Evolutionary conservation across 2,113 vertebrate genomes (phyloP).

Genomic region (Capricornis sumatraensis): DNA sequence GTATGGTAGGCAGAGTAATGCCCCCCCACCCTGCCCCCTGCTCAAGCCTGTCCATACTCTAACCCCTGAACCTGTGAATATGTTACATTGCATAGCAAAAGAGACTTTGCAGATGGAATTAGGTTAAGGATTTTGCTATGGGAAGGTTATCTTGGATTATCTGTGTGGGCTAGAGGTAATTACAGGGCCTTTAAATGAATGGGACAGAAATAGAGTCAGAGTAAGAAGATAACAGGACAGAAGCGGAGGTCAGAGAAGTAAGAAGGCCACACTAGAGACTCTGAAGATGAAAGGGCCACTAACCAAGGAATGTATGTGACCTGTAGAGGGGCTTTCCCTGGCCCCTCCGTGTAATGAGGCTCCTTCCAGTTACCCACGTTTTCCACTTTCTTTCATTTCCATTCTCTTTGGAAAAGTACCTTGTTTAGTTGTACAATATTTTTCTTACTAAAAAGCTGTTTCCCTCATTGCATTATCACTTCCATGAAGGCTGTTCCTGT

Average conservation of each 20-base stretch:
- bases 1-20: neutral
- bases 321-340: neutral
- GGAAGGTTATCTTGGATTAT: neutral
- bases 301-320: neutral
- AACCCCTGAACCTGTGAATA: neutral
- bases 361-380: neutral
- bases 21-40: accelerated
- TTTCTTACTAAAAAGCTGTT: neutral
- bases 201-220: neutral
- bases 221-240: neutral
- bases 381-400: neutral
- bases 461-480: neutral
- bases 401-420: neutral
- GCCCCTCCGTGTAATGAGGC: neutral
- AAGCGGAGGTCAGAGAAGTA: neutral
- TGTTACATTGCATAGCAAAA: neutral
- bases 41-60: neutral
- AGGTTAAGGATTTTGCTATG: neutral
- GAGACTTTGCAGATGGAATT: neutral
- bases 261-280: neutral
- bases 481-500: neutral
- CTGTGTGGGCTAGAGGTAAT: neutral
- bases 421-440: neutral
- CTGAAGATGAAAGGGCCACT: neutral
- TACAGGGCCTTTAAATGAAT: neutral